Evolutionary conservation across 2,797 vertebrate species (phyloP), one percentile per base, ranked within the genome.

Genomic region (Enteromius afrohamiltoni): DNA sequence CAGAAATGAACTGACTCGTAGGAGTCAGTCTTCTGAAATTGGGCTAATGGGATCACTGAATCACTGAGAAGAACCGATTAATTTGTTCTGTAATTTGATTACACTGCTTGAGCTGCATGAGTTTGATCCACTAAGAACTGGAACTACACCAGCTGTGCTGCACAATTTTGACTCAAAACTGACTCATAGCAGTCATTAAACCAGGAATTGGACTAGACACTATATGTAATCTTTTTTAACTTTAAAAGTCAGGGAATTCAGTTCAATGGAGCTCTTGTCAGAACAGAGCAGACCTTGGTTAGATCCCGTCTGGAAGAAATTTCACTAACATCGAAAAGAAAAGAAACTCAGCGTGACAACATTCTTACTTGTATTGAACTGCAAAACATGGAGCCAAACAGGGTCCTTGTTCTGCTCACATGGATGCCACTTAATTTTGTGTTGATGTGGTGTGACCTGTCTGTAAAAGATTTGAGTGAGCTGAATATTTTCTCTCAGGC

Each of bases 401-500:
- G 17, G 23, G 49, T 68, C n/a, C 69, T 84, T 68, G 49, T 82
- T 85, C 78, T 47, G 62, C 49, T 75, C 83, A 73, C 80, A 64
- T 26, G 53, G 68, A 82, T 45, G 42, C 68, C 75, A 82, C 68
- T 83, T 86, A 67, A 80, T 78, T 76, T 69, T 47, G 37, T 23
- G 21, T 51, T 55, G 69, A 74, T 78, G 47, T 62, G 40, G 26
- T 75, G 64, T 76, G 79, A 82, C 62, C 79, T 58, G 49, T 73
- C 68, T 75, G 11, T 45, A 53, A 64, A 31, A 55, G 21, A 83
- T 85, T 83, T 83, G 53, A 76, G 78, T 55, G 51, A 85, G 60
- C 81, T 79, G 58, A 79, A 83, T 80, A 74, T 80, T 83, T 80
- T 83, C 58, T 80, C 29, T 47, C 42, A 80, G 62, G 74, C 55